Base-by-base conservation (phyloP, 2,113 vertebrate species). In the Triplophysa tibetana region DNA sequence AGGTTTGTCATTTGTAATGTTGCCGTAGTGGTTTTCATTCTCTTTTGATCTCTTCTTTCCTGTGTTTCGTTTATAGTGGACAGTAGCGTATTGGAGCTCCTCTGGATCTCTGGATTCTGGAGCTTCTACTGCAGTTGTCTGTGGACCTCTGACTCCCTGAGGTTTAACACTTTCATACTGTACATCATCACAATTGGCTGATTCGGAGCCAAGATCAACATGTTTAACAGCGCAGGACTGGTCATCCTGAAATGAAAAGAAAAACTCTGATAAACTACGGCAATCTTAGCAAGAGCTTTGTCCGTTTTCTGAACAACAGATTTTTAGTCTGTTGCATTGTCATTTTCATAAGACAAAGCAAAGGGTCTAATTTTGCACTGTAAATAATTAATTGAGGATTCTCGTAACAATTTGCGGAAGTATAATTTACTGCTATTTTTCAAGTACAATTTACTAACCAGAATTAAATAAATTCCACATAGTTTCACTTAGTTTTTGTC, bases 81-180 rank as follows among this genome's bases (percentile, higher is more conserved):
- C 70, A 1, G 6, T 61, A 4, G 33, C 70, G 8, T 73, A 73
- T 8, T 60, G 70, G 54, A 73, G 41, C 70, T 60, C 70, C 54
- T 73, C 54, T 16, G 33, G 3, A 3, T 60, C 45, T 52, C 3
- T 2, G 16, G 48, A 10, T 23, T 29, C 1, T 2, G 50, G 4
- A 52, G 50, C 16, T 52, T 16, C 5, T 52, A 4, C 16, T 52
- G 50, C 50, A 52, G 50, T 1, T 52, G 50, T 52, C 50, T 52
- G 50, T 16, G 21, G 54, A 60, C 29, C n/a, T 43, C n/a, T 33
- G 33, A n/a, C 19, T 60, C 16, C 23, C 7, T n/a, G 14, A 33
- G 13, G 23, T 60, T 13, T 23, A 58, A 73, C 13, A 14, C 13
- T 73, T 3, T 12, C 54, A 23, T 73, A 73, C 8, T 4, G 52